Percentiles rank a stretch among this genome's conserved stretches.
Evolutionary conservation across 2,888 invertebrate species (phyloP).

Genomic region (Rhorus exstirpatorius): DNA sequence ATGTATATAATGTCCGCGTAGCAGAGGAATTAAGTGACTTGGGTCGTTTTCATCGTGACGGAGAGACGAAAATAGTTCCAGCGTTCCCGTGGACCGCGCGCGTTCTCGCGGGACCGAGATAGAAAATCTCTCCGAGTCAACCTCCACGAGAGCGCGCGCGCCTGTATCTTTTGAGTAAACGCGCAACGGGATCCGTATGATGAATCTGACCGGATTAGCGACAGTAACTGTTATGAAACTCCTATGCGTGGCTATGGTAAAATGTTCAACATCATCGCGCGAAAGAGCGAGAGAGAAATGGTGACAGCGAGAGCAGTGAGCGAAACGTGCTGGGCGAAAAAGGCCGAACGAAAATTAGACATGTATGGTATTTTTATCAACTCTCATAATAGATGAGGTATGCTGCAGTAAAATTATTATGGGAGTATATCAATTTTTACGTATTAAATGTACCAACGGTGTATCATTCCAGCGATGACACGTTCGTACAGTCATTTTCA

Average conservation of each 20-base stretch:
- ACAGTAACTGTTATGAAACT: neutral
- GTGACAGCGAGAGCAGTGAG: too few species aligned
- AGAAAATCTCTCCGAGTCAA: slow-evolving; percentile 45
- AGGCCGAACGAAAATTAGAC: too few species aligned
- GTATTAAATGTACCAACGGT: too few species aligned
- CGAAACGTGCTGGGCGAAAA: too few species aligned
- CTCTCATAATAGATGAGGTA: too few species aligned
- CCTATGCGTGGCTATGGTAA: neutral
- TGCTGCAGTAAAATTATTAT: too few species aligned
- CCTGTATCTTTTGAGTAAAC: slow-evolving; percentile 18
- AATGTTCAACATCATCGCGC: slow-evolving; percentile 20
- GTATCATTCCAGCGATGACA: too few species aligned
- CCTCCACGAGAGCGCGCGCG: neutral
- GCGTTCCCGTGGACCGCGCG: slow-evolving; percentile 34
- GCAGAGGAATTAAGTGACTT: slow-evolving; percentile 62
- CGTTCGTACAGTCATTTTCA: too few species aligned
- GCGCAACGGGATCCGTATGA: slow-evolving; percentile 3
- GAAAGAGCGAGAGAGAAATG: slow-evolving; percentile 23
- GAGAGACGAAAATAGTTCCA: slow-evolving; percentile 65
- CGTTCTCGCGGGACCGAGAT: slow-evolving; percentile 21
- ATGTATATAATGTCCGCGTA: slow-evolving; percentile 47
- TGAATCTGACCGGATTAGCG: slow-evolving; percentile 48
- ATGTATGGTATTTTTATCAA: too few species aligned
- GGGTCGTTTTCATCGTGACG: slow-evolving; percentile 68
- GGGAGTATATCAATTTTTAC: too few species aligned